Evolutionary conservation across 2,113 vertebrate species (phyloP), one percentile per base, ranked within the genome.

Genomic region (Montifringilla adamsi): DNA sequence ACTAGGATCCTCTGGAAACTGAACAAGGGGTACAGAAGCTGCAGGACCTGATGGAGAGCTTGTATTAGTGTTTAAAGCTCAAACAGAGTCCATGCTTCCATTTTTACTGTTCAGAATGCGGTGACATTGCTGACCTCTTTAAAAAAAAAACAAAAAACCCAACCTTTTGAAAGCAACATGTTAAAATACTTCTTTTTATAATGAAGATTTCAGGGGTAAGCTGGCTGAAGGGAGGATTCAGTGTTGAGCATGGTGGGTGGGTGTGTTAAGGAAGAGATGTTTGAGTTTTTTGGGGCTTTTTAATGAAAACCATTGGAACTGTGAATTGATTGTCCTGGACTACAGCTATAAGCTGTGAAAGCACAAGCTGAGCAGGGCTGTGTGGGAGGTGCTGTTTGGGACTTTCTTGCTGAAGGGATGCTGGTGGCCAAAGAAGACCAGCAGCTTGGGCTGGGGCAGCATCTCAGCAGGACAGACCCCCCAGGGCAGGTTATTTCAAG

Each of bases 251-350:
- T 11, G 0, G 7, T 35, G 7, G 16, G 16, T 41, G 28, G 5
- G 9, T 55, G 22, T 62, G 8, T 52, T 74, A n/a, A 73, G 24
- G 35, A 60, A 52, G 15, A 47, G 6, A 11, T 39, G 15, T 31
- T 73, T 13, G 13, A 4, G 4, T 0, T 1, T 41, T 20, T 27
- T 15, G 5, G 13, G 7, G 3, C 15, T 46, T 68, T 87, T 63
- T 28, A 6, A 53, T 59, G 35, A 68, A 68, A 72, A 19, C 23
- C 11, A 4, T 5, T 35, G 23, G 11, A 81, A 67, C 39, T 59
- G 39, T 28, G 26, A 63, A 31, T 16, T 4, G 5, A 37, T 46
- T 15, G 7, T 78, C 28, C 89, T 43, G 50, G 60, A 27, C 18
- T 20, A 6, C 10, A 28, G 17, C 18, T 55, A 43, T 26, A 37